Conservation (phyloP, 2,888 invertebrate species). For the Entomobrya multifasciata region DNA sequence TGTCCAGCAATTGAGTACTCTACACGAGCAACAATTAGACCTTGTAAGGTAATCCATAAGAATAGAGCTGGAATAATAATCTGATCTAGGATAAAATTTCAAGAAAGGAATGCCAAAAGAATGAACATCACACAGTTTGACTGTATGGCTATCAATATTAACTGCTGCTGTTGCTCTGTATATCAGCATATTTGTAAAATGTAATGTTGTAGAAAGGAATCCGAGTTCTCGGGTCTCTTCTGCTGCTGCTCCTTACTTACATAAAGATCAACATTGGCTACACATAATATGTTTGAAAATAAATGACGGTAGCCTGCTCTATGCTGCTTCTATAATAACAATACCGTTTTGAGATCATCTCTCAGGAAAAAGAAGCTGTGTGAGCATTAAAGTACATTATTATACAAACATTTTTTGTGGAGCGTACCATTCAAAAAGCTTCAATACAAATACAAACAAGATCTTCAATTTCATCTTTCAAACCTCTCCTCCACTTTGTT, state of each 20-base stretch:
- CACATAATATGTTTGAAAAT: conserved; percentile 8
- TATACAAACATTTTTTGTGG: conserved; percentile 9
- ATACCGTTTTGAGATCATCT: conserved; percentile 41
- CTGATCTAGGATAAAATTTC: conserved; percentile 41
- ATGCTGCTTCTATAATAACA: conserved; percentile 1
- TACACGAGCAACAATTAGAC: conserved; percentile 37
- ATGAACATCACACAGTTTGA: too few species aligned
- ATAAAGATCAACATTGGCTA: conserved; percentile 1
- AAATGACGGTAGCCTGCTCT: conserved; percentile 27
- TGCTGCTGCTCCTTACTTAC: conserved; percentile 1
- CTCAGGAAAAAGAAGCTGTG: neutral
- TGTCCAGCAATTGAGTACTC: neutral
- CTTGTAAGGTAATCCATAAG: conserved; percentile 38
- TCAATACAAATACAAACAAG: conserved; percentile 47
- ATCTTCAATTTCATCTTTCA: conserved; percentile 63
- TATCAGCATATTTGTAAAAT: neutral
- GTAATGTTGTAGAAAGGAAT: neutral
- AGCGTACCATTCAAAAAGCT: conserved; percentile 25
- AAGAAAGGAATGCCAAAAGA: conserved; percentile 47
- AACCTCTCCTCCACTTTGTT: conserved; percentile 55
- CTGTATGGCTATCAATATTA: conserved; percentile 40
- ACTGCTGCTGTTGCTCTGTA: neutral
- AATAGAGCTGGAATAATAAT: neutral
- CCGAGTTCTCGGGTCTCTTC: neutral
- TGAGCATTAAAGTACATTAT: neutral